Percentiles rank a stretch among this genome's conserved stretches.
phyloP scores from a whole-genome alignment of 2,797 vertebrate genomes.

The Hyperoplus lanceolatus region DNA sequence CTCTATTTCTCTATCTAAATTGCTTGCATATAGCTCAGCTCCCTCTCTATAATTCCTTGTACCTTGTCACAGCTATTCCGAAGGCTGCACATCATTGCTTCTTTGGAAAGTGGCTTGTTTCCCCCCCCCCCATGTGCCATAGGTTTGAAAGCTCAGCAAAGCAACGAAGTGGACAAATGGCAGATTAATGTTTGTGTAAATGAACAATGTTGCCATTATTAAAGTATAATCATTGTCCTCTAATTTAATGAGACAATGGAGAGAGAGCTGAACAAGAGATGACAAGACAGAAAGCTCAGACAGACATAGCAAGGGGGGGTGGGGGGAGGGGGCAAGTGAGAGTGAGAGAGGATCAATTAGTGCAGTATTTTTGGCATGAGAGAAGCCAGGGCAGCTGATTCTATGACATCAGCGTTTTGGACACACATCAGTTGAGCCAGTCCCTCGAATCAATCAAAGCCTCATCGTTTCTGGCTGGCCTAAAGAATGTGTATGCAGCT shows the following conservation, averaged over 20 bases:
- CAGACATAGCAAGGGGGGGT: slow-evolving; percentile 41
- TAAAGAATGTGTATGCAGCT: slow-evolving; percentile 64
- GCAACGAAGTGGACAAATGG: slow-evolving; percentile 65
- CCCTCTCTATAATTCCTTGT: slow-evolving; percentile 50
- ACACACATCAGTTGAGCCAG: slow-evolving; percentile 70
- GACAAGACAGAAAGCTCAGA: slow-evolving; percentile 56
- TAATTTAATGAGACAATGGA: slow-evolving; percentile 74
- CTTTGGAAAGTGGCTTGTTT: slow-evolving; percentile 46
- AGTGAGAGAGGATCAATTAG: slow-evolving; percentile 77
- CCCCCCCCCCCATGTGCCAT: slow-evolving; percentile 40
- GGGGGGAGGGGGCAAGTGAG: slow-evolving; percentile 55
- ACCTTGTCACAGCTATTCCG: slow-evolving; percentile 47
- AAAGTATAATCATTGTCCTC: slow-evolving; percentile 64
- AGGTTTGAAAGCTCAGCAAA: slow-evolving; percentile 77
- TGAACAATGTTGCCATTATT: slow-evolving; percentile 71
- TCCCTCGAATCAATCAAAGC: slow-evolving; percentile 74
- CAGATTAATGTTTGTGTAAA: slow-evolving; percentile 76
- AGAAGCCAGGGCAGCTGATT: slow-evolving; percentile 69
- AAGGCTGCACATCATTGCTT: slow-evolving; percentile 42
- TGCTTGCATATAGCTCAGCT: slow-evolving; percentile 46
- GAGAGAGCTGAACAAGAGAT: slow-evolving; percentile 58
- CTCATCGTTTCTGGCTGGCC: slow-evolving; percentile 58
- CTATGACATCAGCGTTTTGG: slow-evolving; percentile 80
- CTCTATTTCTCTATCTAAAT: slow-evolving; percentile 47
- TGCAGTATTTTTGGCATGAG: slow-evolving; percentile 76